Conservation (phyloP, 2,888 invertebrate genomes). For the Zonitis immaculata region DNA sequence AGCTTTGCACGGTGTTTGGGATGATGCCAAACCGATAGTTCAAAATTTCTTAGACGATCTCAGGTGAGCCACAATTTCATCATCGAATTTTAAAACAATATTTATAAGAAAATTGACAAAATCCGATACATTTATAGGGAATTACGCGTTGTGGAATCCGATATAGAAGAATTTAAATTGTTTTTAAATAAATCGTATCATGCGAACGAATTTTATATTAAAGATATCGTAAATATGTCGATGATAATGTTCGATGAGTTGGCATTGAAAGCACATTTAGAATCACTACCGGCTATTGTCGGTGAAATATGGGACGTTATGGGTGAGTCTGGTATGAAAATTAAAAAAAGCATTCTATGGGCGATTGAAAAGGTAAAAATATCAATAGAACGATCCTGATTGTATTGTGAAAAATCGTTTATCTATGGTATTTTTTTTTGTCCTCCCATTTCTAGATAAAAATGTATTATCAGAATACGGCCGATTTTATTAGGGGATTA, state of each 20-base stretch:
- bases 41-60: conserved; percentile 68
- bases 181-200: conserved; percentile 75
- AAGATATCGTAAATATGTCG: conserved; percentile 67
- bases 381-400: neutral
- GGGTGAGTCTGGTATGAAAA: conserved; percentile 77
- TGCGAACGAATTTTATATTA: conserved; percentile 78
- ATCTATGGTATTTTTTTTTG: no score
- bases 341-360: conserved; percentile 70
- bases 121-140: conserved; percentile 47
- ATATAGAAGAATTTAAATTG: conserved; percentile 62
- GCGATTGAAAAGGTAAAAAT: conserved; percentile 60
- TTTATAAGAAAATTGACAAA: neutral
- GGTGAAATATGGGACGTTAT: conserved; percentile 81
- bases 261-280: conserved; percentile 70
- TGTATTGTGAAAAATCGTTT: neutral
- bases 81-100: no score
- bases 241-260: conserved; percentile 71
- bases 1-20: conserved; percentile 67
- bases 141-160: conserved; percentile 66
- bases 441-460: conserved; percentile 52
- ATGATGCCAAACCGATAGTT: conserved; percentile 67
- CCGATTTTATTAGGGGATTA: conserved; percentile 64
- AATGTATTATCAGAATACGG: conserved; percentile 63
- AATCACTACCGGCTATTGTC: conserved; percentile 72
- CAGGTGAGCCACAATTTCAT: no score